Conservation (phyloP, 2,888 invertebrate genomes). For the Agrenia bidenticulata region DNA sequence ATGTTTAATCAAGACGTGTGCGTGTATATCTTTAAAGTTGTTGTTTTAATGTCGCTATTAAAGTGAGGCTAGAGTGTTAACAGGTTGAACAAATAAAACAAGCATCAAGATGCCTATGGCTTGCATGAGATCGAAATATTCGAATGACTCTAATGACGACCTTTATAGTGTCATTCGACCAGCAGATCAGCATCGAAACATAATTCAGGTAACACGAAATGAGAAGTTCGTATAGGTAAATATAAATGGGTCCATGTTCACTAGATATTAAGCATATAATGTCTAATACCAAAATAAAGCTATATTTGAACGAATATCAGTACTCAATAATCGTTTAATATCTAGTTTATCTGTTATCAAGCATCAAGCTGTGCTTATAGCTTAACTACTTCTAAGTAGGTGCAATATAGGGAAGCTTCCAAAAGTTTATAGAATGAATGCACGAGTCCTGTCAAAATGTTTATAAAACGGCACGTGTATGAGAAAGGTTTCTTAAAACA, state of each 20-base stretch:
- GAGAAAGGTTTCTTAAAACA: neutral
- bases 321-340: no score
- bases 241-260: no score
- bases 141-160: conserved; percentile 38
- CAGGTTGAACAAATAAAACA: neutral
- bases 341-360: no score
- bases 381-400: no score
- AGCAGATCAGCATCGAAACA: conserved; percentile 26
- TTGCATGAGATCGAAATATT: conserved; percentile 41
- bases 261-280: no score
- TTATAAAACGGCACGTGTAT: conserved; percentile 22
- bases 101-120: conserved; percentile 22
- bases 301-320: no score
- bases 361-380: no score
- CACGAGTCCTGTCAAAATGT: conserved; percentile 37
- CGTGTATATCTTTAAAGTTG: no score
- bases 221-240: neutral
- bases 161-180: conserved; percentile 31
- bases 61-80: neutral
- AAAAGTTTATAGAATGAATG: no score
- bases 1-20: no score
- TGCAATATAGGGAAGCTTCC: no score
- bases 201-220: conserved; percentile 37
- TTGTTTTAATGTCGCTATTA: neutral
- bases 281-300: no score